Percentiles rank a stretch among this genome's conserved stretches.
Conservation (phyloP, 2,888 invertebrate genomes). For the Trimorus sp. region DNA sequence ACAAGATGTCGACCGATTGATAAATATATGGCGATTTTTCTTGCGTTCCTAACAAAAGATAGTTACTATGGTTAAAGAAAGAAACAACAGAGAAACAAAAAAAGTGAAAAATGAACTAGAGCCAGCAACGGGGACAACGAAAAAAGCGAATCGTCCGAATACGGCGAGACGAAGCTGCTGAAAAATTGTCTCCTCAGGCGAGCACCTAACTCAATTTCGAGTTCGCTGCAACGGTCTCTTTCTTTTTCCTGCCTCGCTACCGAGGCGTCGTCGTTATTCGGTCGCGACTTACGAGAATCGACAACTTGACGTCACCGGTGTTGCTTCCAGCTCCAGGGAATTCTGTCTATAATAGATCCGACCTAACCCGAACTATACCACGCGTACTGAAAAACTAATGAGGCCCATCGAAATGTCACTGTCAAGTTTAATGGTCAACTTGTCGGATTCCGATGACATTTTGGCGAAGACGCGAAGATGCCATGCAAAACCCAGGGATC, state of each 20-base stretch:
- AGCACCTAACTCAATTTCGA: slow-evolving; percentile 61
- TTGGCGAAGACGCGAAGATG: too few species aligned
- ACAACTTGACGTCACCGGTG: slow-evolving; percentile 47
- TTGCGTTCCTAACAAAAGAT: slow-evolving; percentile 39
- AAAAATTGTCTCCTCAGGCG: slow-evolving; percentile 52
- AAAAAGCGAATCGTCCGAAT: slow-evolving; percentile 38
- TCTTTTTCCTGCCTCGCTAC: slow-evolving; percentile 48
- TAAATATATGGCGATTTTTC: slow-evolving; percentile 57
- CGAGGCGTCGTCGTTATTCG: slow-evolving; percentile 52
- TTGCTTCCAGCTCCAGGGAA: slow-evolving; percentile 32
- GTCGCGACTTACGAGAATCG: slow-evolving; percentile 60
- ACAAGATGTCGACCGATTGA: slow-evolving; percentile 55
- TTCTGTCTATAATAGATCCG: slow-evolving; percentile 30
- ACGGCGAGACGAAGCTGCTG: slow-evolving; percentile 46
- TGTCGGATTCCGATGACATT: slow-evolving; percentile 4
- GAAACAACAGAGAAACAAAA: background rate
- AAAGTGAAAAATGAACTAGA: too few species aligned
- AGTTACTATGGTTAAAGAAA: slow-evolving; percentile 12
- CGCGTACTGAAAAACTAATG: slow-evolving; percentile 19
- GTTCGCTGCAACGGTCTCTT: slow-evolving; percentile 24
- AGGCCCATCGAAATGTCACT: slow-evolving; percentile 22
- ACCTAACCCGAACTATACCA: slow-evolving; percentile 8
- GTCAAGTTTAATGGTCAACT: slow-evolving; percentile 26
- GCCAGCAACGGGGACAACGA: background rate
- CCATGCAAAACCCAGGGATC: too few species aligned